Evolutionary conservation across 2,113 vertebrate species (phyloP), one percentile per base, ranked within the genome.

Genomic region (Nothocercus nigrocapillus): DNA sequence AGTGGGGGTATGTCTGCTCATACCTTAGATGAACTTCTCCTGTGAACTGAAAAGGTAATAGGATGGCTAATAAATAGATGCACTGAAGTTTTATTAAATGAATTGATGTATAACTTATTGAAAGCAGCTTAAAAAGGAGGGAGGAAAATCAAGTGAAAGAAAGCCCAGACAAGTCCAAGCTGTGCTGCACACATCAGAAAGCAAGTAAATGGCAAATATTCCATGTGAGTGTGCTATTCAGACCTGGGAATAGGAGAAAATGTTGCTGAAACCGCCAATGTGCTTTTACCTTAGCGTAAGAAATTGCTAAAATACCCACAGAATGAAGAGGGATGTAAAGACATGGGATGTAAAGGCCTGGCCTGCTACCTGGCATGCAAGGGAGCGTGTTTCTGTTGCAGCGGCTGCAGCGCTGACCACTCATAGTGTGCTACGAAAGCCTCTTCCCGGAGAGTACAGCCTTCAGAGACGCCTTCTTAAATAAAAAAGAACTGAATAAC

Each of bases 11-110:
- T 14, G 51, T 44, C 62, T 85, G 28, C 51, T 79, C 9, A 30
- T 79, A 88, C 58, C 88, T 93, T 64, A 93, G 82, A 62, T 89
- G 74, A 91, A 92, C 91, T 90, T 96, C 86, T 62, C 51, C 34
- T 63, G 54, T 83, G 73, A 94, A 92, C 61, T 81, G 73, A 58
- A 58, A 89, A 75, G 67, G 68, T 67, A 81, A 81, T 36, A 44
- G 89, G 67, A 61, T 77, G 15, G 61, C 34, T 70, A 92, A 76
- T 36, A 58, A 58, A 58, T 58, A 58, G 54, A 58, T 58, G 9
- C 54, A 70, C 27, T 54, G 25, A n/a, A 80, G 45, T 56, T 74
- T 2, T 1, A 42, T 45, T 78, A 86, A 81, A 75, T 54, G 15
- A 74, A 83, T 89, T 70, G 0, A n/a, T 36, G 40, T 30, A 58